These are phyloP conservation scores for Lathronympha strigana DNA, from an alignment of 2,888 invertebrate species.

Conservation along the genomic window DNA sequence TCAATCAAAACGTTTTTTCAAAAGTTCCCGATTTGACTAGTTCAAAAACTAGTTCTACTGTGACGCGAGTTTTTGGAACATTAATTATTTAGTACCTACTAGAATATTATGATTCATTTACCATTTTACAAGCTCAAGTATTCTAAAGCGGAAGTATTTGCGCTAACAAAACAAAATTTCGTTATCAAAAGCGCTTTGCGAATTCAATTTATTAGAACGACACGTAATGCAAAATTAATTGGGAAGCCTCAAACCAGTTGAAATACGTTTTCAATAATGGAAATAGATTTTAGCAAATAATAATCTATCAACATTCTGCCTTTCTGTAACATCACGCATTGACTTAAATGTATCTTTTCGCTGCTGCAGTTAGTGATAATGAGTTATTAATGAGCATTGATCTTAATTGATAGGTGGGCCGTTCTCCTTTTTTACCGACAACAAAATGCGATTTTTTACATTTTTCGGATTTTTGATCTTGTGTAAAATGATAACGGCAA, in stretches of 20 bases:
- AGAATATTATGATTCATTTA: too few relatives aligned
- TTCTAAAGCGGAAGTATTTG: not conserved
- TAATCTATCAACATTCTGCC: slow-evolving; percentile 18
- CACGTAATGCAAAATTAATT: slow-evolving; percentile 33
- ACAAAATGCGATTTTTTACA: too few relatives aligned
- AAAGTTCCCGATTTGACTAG: too few relatives aligned
- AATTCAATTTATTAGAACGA: slow-evolving; percentile 20
- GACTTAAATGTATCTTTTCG: not conserved
- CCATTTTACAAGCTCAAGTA: too few relatives aligned
- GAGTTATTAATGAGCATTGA: not conserved
- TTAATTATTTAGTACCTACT: too few relatives aligned
- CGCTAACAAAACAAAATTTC: not conserved
- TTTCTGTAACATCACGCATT: not conserved
- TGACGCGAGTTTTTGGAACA: too few relatives aligned
- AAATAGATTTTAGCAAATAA: slow-evolving; percentile 32
- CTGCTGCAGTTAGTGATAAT: not conserved
- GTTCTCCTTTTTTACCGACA: not conserved
- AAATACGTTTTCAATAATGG: slow-evolving; percentile 30
- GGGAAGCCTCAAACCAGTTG: slow-evolving; percentile 15
- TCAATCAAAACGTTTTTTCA: too few relatives aligned
- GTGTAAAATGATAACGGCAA: too few relatives aligned
- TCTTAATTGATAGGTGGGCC: not conserved
- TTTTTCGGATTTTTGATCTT: too few relatives aligned
- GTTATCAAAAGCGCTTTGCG: not conserved
- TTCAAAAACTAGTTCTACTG: too few relatives aligned